These are phyloP conservation scores for Neodiprion fabricii DNA, from an alignment of 1,140 invertebrate species.

Conservation along the genomic window DNA sequence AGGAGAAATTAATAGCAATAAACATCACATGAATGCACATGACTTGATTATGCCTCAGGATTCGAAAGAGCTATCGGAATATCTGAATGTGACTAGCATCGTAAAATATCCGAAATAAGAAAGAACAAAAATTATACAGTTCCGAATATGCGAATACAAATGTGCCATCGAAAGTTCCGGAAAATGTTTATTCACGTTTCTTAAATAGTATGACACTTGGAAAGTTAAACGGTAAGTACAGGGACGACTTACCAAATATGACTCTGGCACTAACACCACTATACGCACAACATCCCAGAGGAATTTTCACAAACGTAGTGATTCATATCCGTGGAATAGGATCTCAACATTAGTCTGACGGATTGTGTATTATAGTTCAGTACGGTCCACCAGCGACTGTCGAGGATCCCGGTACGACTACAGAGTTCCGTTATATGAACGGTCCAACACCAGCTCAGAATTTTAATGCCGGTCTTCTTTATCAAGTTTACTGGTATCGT, in stretches of 20 bases:
- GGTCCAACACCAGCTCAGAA: conserved; percentile 35
- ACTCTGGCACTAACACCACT: not conserved
- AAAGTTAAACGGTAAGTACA: not conserved
- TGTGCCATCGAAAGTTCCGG: no score
- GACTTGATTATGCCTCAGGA: no score
- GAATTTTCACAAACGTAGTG: not conserved
- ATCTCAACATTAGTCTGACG: not conserved
- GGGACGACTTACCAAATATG: not conserved
- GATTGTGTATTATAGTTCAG: not conserved
- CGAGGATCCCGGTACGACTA: conserved; percentile 15
- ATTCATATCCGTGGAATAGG: not conserved
- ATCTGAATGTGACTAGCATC: no score
- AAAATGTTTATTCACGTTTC: no score
- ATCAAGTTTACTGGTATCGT: not conserved
- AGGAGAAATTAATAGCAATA: no score
- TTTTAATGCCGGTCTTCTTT: not conserved
- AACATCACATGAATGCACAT: no score
- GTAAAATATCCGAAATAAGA: no score
- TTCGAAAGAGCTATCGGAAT: no score
- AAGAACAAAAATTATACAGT: no score
- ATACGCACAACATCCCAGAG: not conserved
- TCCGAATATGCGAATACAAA: no score
- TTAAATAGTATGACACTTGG: not conserved
- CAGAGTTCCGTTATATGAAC: conserved; percentile 44
- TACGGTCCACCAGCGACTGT: not conserved